phyloP scores from a whole-genome alignment of 2,113 vertebrate genomes.

The Xiphophorus maculatus region DNA sequence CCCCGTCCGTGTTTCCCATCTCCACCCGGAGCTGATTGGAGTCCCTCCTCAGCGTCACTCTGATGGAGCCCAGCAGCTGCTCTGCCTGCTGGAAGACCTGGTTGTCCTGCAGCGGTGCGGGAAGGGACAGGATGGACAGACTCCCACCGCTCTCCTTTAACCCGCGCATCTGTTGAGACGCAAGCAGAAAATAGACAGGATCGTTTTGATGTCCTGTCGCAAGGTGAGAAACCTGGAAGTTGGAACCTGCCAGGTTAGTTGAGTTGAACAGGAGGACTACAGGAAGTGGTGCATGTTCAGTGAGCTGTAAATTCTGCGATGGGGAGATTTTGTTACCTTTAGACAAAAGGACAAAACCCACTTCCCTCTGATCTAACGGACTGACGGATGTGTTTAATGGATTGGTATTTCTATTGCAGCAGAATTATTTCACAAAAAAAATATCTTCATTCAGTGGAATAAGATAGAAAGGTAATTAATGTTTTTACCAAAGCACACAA shows the following conservation, averaged over 20 bases:
- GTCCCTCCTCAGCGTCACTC: constrained; percentile 75
- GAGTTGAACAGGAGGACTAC: background rate
- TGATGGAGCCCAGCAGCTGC: constrained; percentile 77
- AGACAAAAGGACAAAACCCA: too few species aligned
- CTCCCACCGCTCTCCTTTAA: constrained; percentile 64
- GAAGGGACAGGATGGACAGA: constrained; percentile 60
- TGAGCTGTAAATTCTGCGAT: background rate
- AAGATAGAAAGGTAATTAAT: too few species aligned
- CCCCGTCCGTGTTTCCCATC: constrained; percentile 37
- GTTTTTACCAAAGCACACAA: too few species aligned
- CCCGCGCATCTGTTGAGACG: constrained; percentile 72
- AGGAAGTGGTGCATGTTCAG: background rate
- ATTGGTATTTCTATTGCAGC: background rate
- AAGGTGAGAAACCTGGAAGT: background rate
- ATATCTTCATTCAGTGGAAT: too few species aligned
- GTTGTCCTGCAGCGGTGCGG: constrained; percentile 73
- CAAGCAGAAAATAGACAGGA: background rate
- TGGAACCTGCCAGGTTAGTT: background rate
- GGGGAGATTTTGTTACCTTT: too few species aligned
- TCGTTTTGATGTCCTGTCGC: background rate
- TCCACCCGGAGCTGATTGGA: constrained; percentile 68
- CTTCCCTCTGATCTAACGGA: constrained; percentile 5
- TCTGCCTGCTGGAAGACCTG: constrained; percentile 75
- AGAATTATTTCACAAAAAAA: background rate
- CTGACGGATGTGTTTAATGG: background rate